Evolutionary conservation across 2,797 vertebrate genomes (phyloP), one percentile per base, ranked within the genome.

Genomic region (Aphelocoma californica): DNA sequence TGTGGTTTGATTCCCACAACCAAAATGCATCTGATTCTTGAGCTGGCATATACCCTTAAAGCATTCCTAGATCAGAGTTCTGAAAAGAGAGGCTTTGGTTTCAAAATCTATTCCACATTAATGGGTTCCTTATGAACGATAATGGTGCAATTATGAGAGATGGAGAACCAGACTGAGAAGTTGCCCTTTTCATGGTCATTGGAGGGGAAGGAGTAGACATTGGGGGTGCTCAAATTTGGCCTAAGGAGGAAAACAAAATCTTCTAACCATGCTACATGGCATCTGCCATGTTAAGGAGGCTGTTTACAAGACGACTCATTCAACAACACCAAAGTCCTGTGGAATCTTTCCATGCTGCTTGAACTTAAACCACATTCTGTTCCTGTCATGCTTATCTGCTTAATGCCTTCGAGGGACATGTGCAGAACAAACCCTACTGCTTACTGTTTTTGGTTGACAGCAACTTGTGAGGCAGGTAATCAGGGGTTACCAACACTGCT

Each of bases 11-110:
- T 97, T 97, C 94, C 92, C 93, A 96, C 93, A 94, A 96, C 96
- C 94, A 96, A 97, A 98, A 97, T 96, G 86, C 97, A 96, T 97
- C 95, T 97, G 95, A 98, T 96, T 97, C 96, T 96, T 96, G 91
- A 95, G 82, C 86, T 98, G 97, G 97, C 97, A 96, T 95, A 82
- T 95, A 92, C 94, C 93, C 87, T 88, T 96, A 93, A 90, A 95
- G 91, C 97, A 97, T 97, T 98, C 97, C 93, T 94, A 97, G 97
- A 97, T 97, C 83, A 93, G 96, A 81, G 93, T 64, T 96, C 94
- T 92, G 92, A 96, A 96, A 97, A 96, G 92, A 92, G 44, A 92
- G 67, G 54, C 53, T 93, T 91, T 54, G 64, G 73, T 95, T 97
- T 97, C 96, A 96, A 97, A 97, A 94, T 34, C 85, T 94, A 47